Evolutionary conservation across 1,140 invertebrate species (phyloP).

Genomic region (Trigoniulus corallinus): DNA sequence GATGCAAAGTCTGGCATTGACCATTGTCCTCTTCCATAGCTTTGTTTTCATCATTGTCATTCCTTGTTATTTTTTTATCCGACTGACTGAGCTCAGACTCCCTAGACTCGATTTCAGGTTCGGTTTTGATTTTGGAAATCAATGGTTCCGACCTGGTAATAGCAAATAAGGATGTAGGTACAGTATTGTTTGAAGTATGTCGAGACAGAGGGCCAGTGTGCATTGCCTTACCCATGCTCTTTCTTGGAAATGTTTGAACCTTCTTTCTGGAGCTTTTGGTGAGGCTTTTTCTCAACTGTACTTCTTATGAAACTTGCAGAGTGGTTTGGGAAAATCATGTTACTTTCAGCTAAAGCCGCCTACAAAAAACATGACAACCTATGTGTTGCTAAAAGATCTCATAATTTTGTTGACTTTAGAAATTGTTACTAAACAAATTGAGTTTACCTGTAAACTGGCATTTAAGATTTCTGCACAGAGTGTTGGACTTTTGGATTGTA

Average conservation of each 20-base stretch:
- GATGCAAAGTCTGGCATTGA: too few relatives aligned
- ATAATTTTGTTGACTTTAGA: not conserved
- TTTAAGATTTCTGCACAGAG: slow-evolving; percentile 54
- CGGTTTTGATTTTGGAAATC: not conserved
- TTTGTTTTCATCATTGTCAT: too few relatives aligned
- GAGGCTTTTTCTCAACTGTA: slow-evolving; percentile 7
- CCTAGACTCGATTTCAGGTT: not conserved
- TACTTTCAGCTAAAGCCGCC: slow-evolving; percentile 46
- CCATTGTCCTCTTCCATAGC: too few relatives aligned
- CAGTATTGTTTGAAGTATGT: not conserved
- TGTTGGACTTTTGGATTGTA: slow-evolving; percentile 48
- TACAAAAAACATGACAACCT: slow-evolving; percentile 17
- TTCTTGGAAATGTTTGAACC: not conserved
- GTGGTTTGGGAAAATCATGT: slow-evolving; percentile 34
- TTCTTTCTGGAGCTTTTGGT: not conserved
- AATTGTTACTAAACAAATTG: not conserved
- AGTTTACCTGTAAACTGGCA: slow-evolving; percentile 51
- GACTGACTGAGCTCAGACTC: too few relatives aligned
- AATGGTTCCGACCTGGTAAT: not conserved
- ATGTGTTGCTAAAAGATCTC: not conserved
- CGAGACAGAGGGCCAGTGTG: not conserved
- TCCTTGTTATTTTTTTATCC: too few relatives aligned
- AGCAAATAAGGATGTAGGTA: not conserved
- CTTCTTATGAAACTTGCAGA: slow-evolving; percentile 4
- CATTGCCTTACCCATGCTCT: not conserved